These are phyloP conservation scores for Caenorhabditis inopinata DNA, from an alignment of 1,140 invertebrate genomes.

Conservation along the genomic window DNA sequence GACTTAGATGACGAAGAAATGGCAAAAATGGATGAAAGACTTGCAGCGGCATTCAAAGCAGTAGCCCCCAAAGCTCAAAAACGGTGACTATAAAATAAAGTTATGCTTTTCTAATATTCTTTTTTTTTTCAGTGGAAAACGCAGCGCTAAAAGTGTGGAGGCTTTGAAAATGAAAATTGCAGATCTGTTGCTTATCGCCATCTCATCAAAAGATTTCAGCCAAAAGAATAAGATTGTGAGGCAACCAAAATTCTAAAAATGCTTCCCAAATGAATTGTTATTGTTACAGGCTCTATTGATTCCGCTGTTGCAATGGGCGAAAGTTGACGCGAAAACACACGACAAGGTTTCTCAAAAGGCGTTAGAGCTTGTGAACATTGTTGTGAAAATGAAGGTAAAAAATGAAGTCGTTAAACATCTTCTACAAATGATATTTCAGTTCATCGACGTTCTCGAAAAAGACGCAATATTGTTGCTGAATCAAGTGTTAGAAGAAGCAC, in stretches of 20 bases:
- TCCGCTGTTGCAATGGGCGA: background rate
- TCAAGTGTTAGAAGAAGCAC: background rate
- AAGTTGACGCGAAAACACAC: constrained; percentile 9
- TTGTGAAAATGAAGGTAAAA: background rate
- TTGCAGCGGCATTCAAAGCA: background rate
- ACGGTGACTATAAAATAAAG: background rate
- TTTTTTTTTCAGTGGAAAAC: background rate
- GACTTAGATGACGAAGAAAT: constrained; percentile 10
- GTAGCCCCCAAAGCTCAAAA: background rate
- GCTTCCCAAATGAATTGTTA: background rate
- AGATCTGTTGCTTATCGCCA: background rate
- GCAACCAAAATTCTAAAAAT: too few relatives aligned
- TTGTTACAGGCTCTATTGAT: background rate
- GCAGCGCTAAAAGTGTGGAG: background rate
- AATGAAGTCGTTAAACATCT: too few relatives aligned
- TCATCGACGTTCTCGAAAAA: background rate
- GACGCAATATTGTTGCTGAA: background rate
- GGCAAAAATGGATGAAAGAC: constrained; percentile 9
- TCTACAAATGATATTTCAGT: background rate
- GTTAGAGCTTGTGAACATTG: constrained; percentile 1
- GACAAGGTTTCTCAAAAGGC: constrained; percentile 19
- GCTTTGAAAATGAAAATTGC: constrained; percentile 24
- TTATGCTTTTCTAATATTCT: background rate
- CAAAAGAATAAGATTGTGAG: background rate
- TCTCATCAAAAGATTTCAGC: background rate